A percentile compares a stretch with the other conserved stretches of the same genome.
These are phyloP conservation scores for Xestoiulus laeticollis DNA, from an alignment of 2,888 invertebrate genomes.

Conservation along the genomic window DNA sequence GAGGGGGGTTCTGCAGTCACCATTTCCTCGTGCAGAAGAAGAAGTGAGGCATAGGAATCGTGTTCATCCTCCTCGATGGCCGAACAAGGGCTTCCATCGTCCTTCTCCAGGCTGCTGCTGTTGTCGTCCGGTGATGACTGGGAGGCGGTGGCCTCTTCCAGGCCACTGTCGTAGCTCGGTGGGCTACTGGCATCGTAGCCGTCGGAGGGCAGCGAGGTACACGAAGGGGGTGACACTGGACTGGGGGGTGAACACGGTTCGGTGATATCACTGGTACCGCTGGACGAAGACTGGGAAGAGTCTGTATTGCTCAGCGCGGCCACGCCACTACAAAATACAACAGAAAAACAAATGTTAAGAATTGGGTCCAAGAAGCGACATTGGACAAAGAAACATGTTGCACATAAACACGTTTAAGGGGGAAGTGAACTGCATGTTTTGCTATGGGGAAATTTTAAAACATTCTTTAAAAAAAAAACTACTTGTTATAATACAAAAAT, in stretches of 20 bases:
- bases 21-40: background rate
- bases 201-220: constrained; percentile 40
- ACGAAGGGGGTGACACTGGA: constrained; percentile 52
- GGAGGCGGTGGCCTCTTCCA: constrained; percentile 45
- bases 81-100: constrained; percentile 13
- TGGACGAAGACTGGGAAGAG: constrained; percentile 66
- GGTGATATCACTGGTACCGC: constrained; percentile 81
- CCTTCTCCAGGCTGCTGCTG: constrained; percentile 27
- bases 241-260: constrained; percentile 83
- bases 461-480: too few species aligned
- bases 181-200: constrained; percentile 48
- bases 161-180: constrained; percentile 50
- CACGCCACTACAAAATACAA: constrained; percentile 75
- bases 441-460: too few species aligned
- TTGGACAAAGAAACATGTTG: too few species aligned
- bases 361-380: background rate
- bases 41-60: background rate
- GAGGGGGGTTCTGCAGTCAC: constrained; percentile 11
- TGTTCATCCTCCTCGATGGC: background rate
- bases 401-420: too few species aligned
- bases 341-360: constrained; percentile 1
- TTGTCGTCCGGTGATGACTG: constrained; percentile 19
- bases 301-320: constrained; percentile 79
- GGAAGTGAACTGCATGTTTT: too few species aligned
- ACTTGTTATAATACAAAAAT: too few species aligned